These are phyloP conservation scores for Zele albiditarsus DNA, from an alignment of 2,888 invertebrate species.

Conservation along the genomic window DNA sequence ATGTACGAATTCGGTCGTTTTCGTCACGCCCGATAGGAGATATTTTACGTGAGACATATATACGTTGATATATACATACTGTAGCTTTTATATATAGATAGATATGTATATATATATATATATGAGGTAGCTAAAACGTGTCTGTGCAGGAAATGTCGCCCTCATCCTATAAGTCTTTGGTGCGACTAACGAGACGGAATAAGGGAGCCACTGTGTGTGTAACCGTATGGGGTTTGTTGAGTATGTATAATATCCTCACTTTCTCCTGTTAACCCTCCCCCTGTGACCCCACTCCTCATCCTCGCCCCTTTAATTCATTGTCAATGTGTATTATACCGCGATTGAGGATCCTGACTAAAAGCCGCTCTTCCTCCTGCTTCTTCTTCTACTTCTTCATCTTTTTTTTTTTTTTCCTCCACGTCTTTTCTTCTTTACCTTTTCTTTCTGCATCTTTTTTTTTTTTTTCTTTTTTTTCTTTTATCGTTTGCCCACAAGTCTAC, in stretches of 20 bases:
- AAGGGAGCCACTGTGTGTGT: conserved; percentile 53
- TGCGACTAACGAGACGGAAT: conserved; percentile 55
- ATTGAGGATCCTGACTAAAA: conserved; percentile 45
- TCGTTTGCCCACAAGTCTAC: conserved; percentile 44
- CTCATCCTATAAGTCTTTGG: conserved; percentile 44
- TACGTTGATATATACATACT: neutral
- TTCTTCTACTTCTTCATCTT: neutral
- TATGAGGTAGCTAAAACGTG: conserved; percentile 12
- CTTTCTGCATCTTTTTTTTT: neutral
- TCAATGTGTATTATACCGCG: conserved; percentile 45
- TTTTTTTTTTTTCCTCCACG: neutral
- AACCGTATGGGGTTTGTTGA: conserved; percentile 36
- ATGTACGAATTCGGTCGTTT: conserved; percentile 38
- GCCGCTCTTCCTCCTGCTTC: conserved; percentile 19
- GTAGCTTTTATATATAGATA: conserved; percentile 10
- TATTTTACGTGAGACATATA: conserved; percentile 26
- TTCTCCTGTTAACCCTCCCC: neutral
- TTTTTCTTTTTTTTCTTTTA: conserved; percentile 20
- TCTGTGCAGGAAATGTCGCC: conserved; percentile 46
- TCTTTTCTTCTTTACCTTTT: conserved; percentile 18
- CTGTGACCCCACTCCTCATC: neutral
- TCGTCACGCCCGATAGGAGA: conserved; percentile 48
- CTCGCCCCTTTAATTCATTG: conserved; percentile 43
- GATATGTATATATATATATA: conserved; percentile 19
- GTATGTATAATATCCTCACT: conserved; percentile 38